Conservation (phyloP, 92 coral and sea anemone genomes). For the Epizoanthus ramosus region DNA sequence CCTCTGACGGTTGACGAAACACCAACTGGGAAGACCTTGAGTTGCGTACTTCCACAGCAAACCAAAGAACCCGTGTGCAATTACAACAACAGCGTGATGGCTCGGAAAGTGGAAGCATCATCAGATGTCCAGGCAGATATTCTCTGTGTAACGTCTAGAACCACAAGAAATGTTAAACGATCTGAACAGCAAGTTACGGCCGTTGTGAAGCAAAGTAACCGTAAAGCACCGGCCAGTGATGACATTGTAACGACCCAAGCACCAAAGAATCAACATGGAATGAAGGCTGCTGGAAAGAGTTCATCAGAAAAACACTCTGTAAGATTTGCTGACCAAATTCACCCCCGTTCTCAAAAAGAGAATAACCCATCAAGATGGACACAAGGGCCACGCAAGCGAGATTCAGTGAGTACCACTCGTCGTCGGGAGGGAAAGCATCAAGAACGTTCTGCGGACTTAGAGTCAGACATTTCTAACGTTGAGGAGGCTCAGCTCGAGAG, state of each 20-base stretch:
- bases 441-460: too few species aligned
- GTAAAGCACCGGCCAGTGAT: neutral
- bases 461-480: neutral
- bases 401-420: too few species aligned
- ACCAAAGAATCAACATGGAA: neutral
- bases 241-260: too few species aligned
- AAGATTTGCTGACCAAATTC: constrained; percentile 19
- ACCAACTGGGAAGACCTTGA: neutral
- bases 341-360: neutral
- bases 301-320: constrained; percentile 1
- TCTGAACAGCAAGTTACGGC: neutral
- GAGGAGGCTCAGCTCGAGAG: neutral
- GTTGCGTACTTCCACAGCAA: too few species aligned
- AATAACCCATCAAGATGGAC: neutral
- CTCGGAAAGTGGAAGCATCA: neutral
- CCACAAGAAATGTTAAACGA: neutral
- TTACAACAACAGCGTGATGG: too few species aligned
- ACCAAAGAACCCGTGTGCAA: too few species aligned
- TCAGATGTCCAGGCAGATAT: neutral
- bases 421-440: too few species aligned
- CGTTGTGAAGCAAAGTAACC: neutral
- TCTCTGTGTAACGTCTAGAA: neutral
- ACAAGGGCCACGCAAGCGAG: too few species aligned
- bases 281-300: neutral
- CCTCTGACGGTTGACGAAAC: neutral